Conservation (phyloP, 2,888 invertebrate species). For the Eristalis intricaria region DNA sequence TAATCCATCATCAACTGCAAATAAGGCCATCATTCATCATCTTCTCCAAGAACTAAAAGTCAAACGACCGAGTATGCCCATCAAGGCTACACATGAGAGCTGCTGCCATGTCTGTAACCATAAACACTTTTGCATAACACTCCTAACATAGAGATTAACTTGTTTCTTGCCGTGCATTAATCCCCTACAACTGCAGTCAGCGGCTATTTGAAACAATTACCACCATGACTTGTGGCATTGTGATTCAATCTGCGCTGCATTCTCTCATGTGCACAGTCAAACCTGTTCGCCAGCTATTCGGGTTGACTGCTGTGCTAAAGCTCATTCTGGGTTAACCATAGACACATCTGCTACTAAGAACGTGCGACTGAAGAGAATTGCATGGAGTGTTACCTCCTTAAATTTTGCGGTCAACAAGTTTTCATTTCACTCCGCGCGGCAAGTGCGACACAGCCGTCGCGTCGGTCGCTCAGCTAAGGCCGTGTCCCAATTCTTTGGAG, state of each 20-base stretch:
- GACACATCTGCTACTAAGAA: constrained; percentile 35
- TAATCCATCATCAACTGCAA: background rate
- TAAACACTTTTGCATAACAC: background rate
- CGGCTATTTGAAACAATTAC: background rate
- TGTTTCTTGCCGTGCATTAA: background rate
- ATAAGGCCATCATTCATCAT: background rate
- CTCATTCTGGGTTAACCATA: constrained; percentile 50
- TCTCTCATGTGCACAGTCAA: constrained; percentile 1
- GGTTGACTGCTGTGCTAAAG: constrained; percentile 28
- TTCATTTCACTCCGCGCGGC: constrained; percentile 16
- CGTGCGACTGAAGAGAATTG: constrained; percentile 3
- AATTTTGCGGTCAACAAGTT: constrained; percentile 58
- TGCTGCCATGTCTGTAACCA: background rate
- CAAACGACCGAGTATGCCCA: background rate
- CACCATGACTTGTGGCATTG: constrained; percentile 1
- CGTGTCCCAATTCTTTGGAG: constrained; percentile 48
- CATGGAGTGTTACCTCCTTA: constrained; percentile 42
- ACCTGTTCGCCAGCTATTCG: constrained; percentile 4
- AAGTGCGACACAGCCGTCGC: constrained; percentile 16
- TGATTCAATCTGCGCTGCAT: background rate
- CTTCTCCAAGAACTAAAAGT: background rate
- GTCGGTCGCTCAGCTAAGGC: constrained; percentile 36
- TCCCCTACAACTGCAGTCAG: background rate
- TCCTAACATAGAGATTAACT: constrained; percentile 3
- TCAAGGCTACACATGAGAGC: background rate